Conservation (phyloP, 2,113 vertebrate genomes). For the Trachemys scripta region DNA sequence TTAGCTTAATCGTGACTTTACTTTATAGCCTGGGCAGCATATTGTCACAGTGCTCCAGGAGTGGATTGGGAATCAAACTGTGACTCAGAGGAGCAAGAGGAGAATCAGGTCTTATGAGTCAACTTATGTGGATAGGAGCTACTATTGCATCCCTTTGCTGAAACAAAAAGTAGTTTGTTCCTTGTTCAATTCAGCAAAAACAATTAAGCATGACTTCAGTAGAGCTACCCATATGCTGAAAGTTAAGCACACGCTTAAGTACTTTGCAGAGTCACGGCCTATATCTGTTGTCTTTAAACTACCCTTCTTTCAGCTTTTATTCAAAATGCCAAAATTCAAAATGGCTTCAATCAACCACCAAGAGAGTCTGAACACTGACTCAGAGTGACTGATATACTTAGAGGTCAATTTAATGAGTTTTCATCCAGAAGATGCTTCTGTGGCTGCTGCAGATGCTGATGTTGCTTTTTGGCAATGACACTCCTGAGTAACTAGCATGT, state of each 20-base stretch:
- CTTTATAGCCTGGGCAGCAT: not conserved
- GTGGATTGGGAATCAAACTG: not conserved
- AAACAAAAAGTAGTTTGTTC: not conserved
- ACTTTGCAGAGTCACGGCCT: not conserved
- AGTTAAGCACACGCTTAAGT: not conserved
- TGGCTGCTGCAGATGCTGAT: not conserved
- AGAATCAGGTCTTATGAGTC: not conserved
- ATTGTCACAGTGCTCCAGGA: not conserved
- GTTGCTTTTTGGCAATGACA: not conserved
- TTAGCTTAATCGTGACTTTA: not conserved
- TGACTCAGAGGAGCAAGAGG: not conserved
- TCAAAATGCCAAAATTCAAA: not conserved
- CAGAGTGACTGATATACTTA: not conserved
- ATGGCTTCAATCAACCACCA: not conserved
- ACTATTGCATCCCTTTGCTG: not conserved
- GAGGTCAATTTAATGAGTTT: not conserved
- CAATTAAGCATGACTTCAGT: not conserved
- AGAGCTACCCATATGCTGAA: accelerated
- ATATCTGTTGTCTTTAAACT: not conserved
- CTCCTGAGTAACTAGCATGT: not conserved
- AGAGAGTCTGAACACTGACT: not conserved
- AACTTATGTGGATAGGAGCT: not conserved
- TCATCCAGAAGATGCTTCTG: not conserved
- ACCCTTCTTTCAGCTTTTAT: not conserved
- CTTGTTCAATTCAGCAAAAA: not conserved